A percentile compares a stretch with the other conserved stretches of the same genome.
These are phyloP conservation scores for Bolborhynchus lineola DNA, from an alignment of 2,113 vertebrate genomes.

Conservation along the genomic window DNA sequence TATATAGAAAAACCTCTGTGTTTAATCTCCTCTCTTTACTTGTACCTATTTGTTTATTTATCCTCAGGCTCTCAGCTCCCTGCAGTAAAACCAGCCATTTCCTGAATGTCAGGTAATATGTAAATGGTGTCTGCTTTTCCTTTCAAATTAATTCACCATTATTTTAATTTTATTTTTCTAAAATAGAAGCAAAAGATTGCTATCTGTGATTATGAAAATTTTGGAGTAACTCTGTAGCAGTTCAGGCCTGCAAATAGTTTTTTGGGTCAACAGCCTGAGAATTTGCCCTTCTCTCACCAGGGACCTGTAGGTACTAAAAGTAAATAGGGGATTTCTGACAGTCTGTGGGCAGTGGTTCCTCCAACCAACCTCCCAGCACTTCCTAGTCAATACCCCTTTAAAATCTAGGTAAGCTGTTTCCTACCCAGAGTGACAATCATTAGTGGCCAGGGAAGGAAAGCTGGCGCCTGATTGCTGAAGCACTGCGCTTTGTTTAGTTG, in stretches of 20 bases:
- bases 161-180: background rate
- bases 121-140: constrained; percentile 47
- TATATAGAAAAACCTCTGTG: background rate
- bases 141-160: background rate
- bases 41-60: constrained; percentile 34
- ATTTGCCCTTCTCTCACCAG: background rate
- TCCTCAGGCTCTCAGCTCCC: constrained; percentile 13
- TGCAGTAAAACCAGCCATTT: background rate
- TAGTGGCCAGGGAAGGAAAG: background rate
- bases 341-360: background rate
- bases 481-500: background rate
- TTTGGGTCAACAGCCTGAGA: background rate
- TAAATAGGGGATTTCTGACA: background rate
- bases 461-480: background rate
- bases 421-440: background rate
- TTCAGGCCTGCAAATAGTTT: background rate
- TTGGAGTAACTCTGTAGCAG: background rate
- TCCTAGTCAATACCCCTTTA: background rate
- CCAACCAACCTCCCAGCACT: background rate
- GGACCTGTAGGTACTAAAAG: background rate
- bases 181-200: background rate
- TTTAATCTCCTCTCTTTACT: constrained; percentile 30
- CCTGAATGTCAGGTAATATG: constrained; percentile 44
- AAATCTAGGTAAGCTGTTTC: background rate
- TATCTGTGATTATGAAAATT: background rate